These are phyloP conservation scores for Nomada fucata DNA, from an alignment of 2,888 invertebrate species.

Conservation along the genomic window DNA sequence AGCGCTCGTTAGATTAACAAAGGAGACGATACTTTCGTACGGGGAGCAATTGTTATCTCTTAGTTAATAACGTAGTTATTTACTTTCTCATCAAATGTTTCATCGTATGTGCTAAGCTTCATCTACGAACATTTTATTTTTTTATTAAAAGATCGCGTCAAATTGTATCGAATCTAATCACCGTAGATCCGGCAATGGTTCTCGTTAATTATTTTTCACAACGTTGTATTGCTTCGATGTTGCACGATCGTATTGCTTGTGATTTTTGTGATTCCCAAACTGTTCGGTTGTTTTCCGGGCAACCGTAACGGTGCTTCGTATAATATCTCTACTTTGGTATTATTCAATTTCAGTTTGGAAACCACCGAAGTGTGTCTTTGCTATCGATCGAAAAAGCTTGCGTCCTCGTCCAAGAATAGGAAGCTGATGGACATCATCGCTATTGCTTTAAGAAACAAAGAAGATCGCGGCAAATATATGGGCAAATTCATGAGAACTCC, in stretches of 20 bases:
- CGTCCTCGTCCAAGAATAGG: not conserved
- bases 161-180: conserved; percentile 45
- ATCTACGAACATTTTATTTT: conserved; percentile 10
- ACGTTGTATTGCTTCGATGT: conserved; percentile 54
- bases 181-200: conserved; percentile 25
- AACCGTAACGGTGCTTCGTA: not conserved
- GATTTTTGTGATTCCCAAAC: conserved; percentile 21
- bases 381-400: not conserved
- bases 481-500: not conserved
- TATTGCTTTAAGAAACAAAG: not conserved
- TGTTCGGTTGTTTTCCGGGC: not conserved
- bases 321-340: conserved; percentile 14
- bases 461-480: not conserved
- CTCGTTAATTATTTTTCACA: conserved; percentile 33
- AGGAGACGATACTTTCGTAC: conserved; percentile 62
- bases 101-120: conserved; percentile 17
- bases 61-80: conserved; percentile 56
- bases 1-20: conserved; percentile 69
- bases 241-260: conserved; percentile 8
- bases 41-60: conserved; percentile 53
- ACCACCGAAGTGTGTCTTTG: conserved; percentile 1
- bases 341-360: conserved; percentile 6
- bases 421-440: not conserved
- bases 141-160: conserved; percentile 63
- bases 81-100: conserved; percentile 64